phyloP scores from a whole-genome alignment of 2,888 invertebrate species.

The Idaea aversata region DNA sequence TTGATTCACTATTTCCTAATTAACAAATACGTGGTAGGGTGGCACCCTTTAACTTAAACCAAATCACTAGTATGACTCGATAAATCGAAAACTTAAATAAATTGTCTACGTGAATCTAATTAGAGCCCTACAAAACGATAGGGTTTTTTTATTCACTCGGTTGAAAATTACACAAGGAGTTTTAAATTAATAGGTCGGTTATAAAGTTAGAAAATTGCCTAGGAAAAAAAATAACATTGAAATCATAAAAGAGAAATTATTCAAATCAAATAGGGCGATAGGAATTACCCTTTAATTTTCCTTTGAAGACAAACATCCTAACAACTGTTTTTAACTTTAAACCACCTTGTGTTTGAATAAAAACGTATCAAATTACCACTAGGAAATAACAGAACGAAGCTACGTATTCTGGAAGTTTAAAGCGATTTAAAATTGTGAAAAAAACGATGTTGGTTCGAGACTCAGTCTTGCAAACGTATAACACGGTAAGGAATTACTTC shows the following conservation, averaged over 20 bases:
- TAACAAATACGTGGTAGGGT: slow-evolving; percentile 52
- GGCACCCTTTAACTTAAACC: slow-evolving; percentile 41
- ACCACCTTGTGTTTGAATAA: background rate
- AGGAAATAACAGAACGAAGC: background rate
- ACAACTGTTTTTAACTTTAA: background rate
- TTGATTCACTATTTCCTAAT: slow-evolving; percentile 78
- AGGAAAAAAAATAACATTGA: background rate
- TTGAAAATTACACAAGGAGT: background rate
- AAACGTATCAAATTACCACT: background rate
- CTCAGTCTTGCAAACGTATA: background rate
- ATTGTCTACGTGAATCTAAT: slow-evolving; percentile 20
- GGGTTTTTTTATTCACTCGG: background rate
- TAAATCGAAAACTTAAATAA: slow-evolving; percentile 33
- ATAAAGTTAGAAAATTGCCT: background rate
- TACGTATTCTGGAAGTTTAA: background rate
- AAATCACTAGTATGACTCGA: slow-evolving; percentile 38
- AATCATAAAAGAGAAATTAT: slow-evolving; percentile 5
- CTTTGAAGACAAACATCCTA: slow-evolving; percentile 12
- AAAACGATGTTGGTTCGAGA: background rate
- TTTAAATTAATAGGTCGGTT: background rate
- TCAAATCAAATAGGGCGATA: background rate
- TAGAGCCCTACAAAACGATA: background rate
- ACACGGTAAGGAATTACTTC: no score
- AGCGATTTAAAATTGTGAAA: background rate
- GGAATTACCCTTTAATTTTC: slow-evolving; percentile 8